These are phyloP conservation scores for Catocala sponsa DNA, from an alignment of 2,888 invertebrate species.

Conservation along the genomic window DNA sequence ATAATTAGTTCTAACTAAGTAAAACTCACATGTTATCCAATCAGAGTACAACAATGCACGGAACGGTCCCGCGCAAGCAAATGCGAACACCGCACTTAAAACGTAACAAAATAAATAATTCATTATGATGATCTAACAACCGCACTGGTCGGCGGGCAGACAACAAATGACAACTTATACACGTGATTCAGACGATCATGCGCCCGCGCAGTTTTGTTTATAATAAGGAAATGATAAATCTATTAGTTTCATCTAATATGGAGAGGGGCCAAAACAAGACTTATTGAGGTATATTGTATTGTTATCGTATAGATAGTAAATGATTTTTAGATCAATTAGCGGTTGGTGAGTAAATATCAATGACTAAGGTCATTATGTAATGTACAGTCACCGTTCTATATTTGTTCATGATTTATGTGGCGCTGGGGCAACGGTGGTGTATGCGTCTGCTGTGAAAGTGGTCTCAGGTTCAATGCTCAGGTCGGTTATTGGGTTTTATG, in stretches of 20 bases:
- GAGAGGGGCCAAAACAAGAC: background rate
- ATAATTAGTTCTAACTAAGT: too few relatives aligned
- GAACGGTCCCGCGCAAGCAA: constrained; percentile 64
- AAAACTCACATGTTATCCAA: constrained; percentile 78
- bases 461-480: too few relatives aligned
- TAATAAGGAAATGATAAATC: background rate
- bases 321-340: too few relatives aligned
- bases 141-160: constrained; percentile 47
- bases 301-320: too few relatives aligned
- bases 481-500: too few relatives aligned
- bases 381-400: too few relatives aligned
- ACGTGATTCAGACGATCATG: constrained; percentile 17
- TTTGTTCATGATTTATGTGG: too few relatives aligned
- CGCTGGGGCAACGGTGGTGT: too few relatives aligned
- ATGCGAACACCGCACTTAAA: constrained; percentile 50
- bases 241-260: constrained; percentile 1
- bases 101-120: constrained; percentile 49
- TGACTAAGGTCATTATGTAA: too few relatives aligned
- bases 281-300: background rate
- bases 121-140: constrained; percentile 52
- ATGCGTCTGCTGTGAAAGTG: too few relatives aligned
- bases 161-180: constrained; percentile 51
- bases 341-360: too few relatives aligned
- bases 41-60: constrained; percentile 71
- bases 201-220: constrained; percentile 7